Evolutionary conservation across 2,797 vertebrate species (phyloP).

Genomic region (Crocodylus rhombifer): DNA sequence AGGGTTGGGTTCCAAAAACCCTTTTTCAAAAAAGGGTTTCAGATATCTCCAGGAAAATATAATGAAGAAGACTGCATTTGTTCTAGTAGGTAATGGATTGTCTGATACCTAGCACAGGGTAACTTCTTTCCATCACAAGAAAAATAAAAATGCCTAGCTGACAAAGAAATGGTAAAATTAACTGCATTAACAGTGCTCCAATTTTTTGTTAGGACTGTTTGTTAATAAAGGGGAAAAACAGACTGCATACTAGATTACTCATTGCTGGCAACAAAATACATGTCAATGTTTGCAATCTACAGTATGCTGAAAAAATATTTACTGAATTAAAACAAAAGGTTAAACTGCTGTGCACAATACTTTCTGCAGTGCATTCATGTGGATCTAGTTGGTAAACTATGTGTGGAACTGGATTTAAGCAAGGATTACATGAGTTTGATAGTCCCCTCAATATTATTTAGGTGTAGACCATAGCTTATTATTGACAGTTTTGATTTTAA

Average conservation of each 20-base stretch:
- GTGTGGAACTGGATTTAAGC: not conserved
- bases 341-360: not conserved
- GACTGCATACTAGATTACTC: not conserved
- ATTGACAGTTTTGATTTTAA: not conserved
- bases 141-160: not conserved
- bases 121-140: not conserved
- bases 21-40: not conserved
- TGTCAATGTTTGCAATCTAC: not conserved
- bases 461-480: not conserved
- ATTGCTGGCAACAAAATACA: not conserved
- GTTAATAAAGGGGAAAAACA: not conserved
- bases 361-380: constrained; percentile 1
- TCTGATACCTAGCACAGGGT: not conserved
- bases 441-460: not conserved
- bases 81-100: constrained; percentile 25
- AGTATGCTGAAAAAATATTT: not conserved
- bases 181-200: not conserved
- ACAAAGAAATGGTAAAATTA: not conserved
- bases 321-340: constrained; percentile 6
- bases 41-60: constrained; percentile 4
- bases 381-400: not conserved
- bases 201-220: not conserved
- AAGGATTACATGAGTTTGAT: not conserved
- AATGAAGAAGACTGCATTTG: not conserved
- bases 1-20: not conserved